Percentiles rank a stretch among this genome's conserved stretches.
These are phyloP conservation scores for Phalacrocorax carbo DNA, from an alignment of 2,113 vertebrate species.

Conservation along the genomic window DNA sequence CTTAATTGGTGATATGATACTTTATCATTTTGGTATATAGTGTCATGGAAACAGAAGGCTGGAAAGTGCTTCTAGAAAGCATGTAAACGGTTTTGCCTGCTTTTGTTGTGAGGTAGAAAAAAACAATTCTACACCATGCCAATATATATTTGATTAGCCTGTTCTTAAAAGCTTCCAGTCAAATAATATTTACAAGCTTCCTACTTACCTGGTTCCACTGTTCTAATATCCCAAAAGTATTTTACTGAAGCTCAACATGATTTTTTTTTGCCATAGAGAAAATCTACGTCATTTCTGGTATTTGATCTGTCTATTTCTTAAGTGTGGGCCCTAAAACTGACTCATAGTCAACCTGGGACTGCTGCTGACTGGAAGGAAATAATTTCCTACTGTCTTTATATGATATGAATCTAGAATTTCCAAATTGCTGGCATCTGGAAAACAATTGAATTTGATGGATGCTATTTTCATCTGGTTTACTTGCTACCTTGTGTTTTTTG, in stretches of 20 bases:
- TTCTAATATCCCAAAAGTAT: not conserved
- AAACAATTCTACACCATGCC: not conserved
- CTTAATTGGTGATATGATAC: not conserved
- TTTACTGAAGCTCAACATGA: not conserved
- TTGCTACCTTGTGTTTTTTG: not conserved
- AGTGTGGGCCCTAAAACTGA: not conserved
- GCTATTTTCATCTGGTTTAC: not conserved
- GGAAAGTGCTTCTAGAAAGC: not conserved
- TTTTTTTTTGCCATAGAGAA: not conserved
- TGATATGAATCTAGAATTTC: not conserved
- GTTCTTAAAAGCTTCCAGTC: not conserved
- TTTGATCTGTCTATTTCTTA: not conserved
- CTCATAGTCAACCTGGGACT: not conserved
- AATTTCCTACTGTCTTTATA: not conserved
- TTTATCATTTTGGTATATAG: not conserved
- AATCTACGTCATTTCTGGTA: not conserved
- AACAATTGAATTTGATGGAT: not conserved
- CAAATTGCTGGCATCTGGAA: not conserved
- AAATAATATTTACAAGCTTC: not conserved
- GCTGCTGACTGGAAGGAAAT: not conserved
- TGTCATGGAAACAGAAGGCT: not conserved
- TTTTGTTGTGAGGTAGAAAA: not conserved
- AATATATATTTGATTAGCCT: not conserved
- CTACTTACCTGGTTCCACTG: not conserved
- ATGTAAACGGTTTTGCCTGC: not conserved